Conservation (phyloP, 2,888 invertebrate species). For the Drosophila borborema region DNA sequence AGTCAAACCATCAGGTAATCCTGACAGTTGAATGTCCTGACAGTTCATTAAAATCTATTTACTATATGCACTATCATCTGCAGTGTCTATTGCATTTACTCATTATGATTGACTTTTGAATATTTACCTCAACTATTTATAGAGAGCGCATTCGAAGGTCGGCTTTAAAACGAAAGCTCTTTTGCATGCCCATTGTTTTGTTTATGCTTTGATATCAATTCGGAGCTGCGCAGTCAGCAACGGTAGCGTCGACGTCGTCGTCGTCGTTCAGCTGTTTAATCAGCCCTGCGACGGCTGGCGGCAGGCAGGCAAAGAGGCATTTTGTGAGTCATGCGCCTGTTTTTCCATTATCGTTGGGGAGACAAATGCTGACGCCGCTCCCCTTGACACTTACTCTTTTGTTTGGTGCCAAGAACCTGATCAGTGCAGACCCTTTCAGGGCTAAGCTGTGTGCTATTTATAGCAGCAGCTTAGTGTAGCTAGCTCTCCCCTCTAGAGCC, state of each 20-base stretch:
- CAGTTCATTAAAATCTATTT: no score
- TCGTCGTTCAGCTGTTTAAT: conserved; percentile 64
- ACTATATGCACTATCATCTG: neutral
- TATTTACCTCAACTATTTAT: neutral
- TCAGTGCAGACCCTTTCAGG: conserved; percentile 35
- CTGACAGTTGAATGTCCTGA: no score
- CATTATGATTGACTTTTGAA: neutral
- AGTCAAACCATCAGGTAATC: no score
- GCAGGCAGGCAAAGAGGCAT: conserved; percentile 19
- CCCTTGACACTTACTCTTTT: conserved; percentile 1
- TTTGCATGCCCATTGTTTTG: conserved; percentile 41
- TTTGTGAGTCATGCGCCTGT: conserved; percentile 49
- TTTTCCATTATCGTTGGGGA: conserved; percentile 44
- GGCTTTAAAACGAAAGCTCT: neutral
- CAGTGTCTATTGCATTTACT: neutral
- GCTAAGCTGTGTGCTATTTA: conserved; percentile 36
- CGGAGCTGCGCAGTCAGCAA: conserved; percentile 31
- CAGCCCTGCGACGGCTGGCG: conserved; percentile 31
- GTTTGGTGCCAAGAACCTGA: conserved; percentile 54
- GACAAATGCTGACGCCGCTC: conserved; percentile 18
- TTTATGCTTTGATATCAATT: conserved; percentile 47
- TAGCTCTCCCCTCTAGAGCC: conserved; percentile 3
- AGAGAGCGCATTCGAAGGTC: conserved; percentile 8
- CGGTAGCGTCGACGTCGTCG: conserved; percentile 17
- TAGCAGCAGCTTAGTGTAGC: conserved; percentile 7